A percentile compares a stretch with the other conserved stretches of the same genome.
Conservation (phyloP, 2,888 invertebrate species). For the Spodoptera exigua region DNA sequence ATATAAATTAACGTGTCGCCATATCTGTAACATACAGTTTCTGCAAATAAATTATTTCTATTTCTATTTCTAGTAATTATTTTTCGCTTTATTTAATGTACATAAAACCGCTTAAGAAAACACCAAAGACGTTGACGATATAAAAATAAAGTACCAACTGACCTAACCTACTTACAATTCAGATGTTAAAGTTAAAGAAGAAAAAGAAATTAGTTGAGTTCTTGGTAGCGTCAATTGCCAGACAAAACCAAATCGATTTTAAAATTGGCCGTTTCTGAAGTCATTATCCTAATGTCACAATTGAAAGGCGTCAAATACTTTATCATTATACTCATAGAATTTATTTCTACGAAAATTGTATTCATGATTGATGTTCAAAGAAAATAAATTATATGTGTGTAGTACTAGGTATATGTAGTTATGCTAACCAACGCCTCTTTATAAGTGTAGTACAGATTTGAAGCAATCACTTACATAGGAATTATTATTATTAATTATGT, state of each 20-base stretch:
- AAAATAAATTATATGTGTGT: constrained; percentile 20
- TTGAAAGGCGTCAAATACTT: background rate
- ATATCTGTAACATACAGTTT: no score
- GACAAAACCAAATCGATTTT: background rate
- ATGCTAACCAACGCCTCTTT: constrained; percentile 4
- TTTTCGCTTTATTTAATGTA: no score
- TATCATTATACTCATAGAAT: background rate
- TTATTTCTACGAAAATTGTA: constrained; percentile 8
- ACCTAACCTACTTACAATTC: no score
- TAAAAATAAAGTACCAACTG: no score
- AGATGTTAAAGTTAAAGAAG: no score
- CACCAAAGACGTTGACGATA: no score
- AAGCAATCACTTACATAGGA: constrained; percentile 25
- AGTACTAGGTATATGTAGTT: constrained; percentile 9
- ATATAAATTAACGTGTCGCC: no score
- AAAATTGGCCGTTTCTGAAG: background rate
- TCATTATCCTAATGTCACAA: background rate
- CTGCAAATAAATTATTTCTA: no score
- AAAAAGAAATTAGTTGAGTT: no score
- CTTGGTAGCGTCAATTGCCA: no score
- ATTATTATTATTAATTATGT: constrained; percentile 17
- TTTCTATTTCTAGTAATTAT: no score
- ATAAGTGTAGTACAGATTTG: constrained; percentile 18
- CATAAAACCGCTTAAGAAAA: no score
- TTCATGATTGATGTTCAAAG: constrained; percentile 21